Evolutionary conservation across 2,113 vertebrate genomes (phyloP), one percentile per base, ranked within the genome.

Genomic region (Eira barbara): DNA sequence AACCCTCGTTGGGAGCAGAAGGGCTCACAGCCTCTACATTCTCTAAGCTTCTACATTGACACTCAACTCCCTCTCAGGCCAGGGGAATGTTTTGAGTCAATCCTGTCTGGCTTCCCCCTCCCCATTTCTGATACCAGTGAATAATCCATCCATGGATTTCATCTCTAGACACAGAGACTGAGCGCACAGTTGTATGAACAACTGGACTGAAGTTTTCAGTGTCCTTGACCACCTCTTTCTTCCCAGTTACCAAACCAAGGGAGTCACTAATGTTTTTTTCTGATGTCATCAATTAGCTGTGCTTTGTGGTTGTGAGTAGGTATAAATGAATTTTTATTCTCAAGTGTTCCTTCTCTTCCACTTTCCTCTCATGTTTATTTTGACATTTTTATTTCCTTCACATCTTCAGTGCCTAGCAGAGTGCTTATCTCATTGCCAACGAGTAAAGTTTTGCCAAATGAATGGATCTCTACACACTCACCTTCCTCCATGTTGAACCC

Each of bases 151-250:
- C 85, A 29, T 49, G 71, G 80, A 59, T 21, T 49, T 59, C 0
- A 0, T 85, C 92, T 96, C 76, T 17, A 55, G 95, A 91, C 39
- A 85, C 29, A 95, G 96, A 92, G 97, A 76, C 96, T 97, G 92
- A 97, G 96, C 79, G 76, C 92, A 87, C 92, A 87, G 74, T 85
- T 85, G 92, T 84, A 84, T 4, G 80, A 97, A 93, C 94, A 97
- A 88, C 94, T 85, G 94, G 80, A 93, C 63, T 42, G 84, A 96
- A 95, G 85, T 57, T 91, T 94, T 85, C 96, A 2, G 20, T 78
- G 94, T 97, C 88, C 79, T 83, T 67, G 25, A 73, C 2, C 55
- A 96, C 88, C 84, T 92, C 57, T 85, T 67, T 79, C 69, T 96
- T 85, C 69, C 31, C 45, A 82, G 93, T 91, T 93, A 88, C 76